Base-by-base conservation (phyloP, 1,140 invertebrate species). In the Glossosoma conforme region DNA sequence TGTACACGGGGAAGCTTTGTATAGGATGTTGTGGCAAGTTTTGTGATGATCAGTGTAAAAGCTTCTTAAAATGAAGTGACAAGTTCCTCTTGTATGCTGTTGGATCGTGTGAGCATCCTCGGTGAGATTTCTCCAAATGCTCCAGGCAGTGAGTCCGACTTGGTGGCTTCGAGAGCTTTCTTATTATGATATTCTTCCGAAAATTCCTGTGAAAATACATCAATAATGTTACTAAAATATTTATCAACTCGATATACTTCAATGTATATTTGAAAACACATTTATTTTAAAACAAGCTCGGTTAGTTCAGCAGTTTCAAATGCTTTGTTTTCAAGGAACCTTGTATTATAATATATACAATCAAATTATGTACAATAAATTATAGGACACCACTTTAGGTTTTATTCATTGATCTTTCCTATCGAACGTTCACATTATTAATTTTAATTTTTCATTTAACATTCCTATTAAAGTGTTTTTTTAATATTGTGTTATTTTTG, bases 51-150 rank as follows among this genome's bases (percentile, higher is more conserved):
- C 18, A 38, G 17, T 22, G 38, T 19, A 22, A 41, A 22, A 38
- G 44, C 22, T 9, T n/a, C 13, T 48, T 63, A 62, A 57, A 70
- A 71, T 52, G 77, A 80, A 56, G 85, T 86, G 57, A 80, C 76
- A 53, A 89, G 73, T 72, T 89, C 87, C 59, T 89, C 86, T 65
- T 87, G 81, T 74, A 88, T 86, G 73, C 86, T 89, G 63, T 85
- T 86, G 49, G 86, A 89, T 67, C 86, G 77, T 35, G 78, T 76
- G 8, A 87, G 74, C 61, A 78, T 78, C 35, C 78, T 72, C 24
- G 77, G 67, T 1, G 80, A 70, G 0, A 69, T 60, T 38, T 72
- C 72, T 15, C 71, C 66, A 52, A 83, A 70, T 0, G 74, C 70
- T 32, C 75, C 75, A 5, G 65, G 50, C 20, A 82, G 65, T 2